A percentile compares a stretch with the other conserved stretches of the same genome.
phyloP scores from a whole-genome alignment of 2,888 invertebrate species.

The Minunthozetes semirufus region DNA sequence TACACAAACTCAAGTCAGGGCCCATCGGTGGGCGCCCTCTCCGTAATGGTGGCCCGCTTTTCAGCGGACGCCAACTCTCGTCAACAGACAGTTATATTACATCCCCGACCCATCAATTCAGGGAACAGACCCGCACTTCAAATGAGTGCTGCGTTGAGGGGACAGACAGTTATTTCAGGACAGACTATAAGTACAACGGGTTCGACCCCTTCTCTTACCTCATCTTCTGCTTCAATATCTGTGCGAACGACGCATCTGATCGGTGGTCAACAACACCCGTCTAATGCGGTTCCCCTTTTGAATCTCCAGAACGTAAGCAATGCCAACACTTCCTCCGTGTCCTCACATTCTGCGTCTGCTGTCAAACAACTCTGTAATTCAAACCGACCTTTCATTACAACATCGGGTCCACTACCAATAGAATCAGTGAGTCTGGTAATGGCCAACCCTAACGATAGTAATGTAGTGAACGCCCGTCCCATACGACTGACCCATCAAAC shows the following conservation, averaged over 20 bases:
- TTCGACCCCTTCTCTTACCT: conserved; percentile 9
- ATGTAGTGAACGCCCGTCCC: conserved; percentile 21
- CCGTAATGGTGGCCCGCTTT: conserved; percentile 34
- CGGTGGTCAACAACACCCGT: conserved; percentile 27
- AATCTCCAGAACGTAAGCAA: conserved; percentile 33
- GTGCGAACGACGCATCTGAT: conserved; percentile 28
- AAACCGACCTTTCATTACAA: conserved; percentile 28
- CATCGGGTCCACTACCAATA: conserved; percentile 20
- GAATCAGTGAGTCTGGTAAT: conserved; percentile 34
- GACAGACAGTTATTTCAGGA: background rate
- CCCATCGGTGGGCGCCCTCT: conserved; percentile 4
- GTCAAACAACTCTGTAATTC: conserved; percentile 33
- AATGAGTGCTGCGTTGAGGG: conserved; percentile 11
- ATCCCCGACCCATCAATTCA: conserved; percentile 31
- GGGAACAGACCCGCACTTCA: background rate
- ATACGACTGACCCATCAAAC: background rate
- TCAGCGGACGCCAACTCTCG: background rate
- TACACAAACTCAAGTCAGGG: background rate
- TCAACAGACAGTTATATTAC: conserved; percentile 36
- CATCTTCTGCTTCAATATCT: conserved; percentile 33
- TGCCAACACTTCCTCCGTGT: conserved; percentile 8
- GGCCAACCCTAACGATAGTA: conserved; percentile 23
- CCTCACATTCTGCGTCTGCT: conserved; percentile 14
- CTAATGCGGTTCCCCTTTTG: conserved; percentile 27
- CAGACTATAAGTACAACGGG: conserved; percentile 10